Conservation (phyloP, 23 tunicate genomes). For the Halocynthia roretzi region DNA sequence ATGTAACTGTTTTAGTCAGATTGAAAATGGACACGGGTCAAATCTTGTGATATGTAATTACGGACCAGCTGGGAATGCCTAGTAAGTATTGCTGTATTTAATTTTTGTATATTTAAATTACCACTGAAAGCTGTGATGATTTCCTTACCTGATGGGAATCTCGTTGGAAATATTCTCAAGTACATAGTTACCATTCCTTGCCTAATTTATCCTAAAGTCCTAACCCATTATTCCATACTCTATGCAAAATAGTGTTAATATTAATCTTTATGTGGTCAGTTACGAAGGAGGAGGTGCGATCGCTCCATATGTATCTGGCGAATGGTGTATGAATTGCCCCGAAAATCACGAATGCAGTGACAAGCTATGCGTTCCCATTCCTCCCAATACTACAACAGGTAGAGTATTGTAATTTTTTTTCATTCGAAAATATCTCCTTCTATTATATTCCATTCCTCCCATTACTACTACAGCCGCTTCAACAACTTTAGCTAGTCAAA, state of each 20-base stretch:
- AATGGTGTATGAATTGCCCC: neutral
- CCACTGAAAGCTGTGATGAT: neutral
- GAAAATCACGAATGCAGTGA: neutral
- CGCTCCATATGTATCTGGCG: neutral
- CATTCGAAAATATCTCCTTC: too few species aligned
- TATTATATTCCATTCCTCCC: too few species aligned
- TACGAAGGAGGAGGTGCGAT: neutral
- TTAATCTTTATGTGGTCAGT: neutral
- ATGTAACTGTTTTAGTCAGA: neutral
- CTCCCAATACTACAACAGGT: neutral
- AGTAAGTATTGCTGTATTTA: neutral
- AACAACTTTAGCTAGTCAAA: neutral
- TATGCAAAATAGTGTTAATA: neutral
- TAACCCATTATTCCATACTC: too few species aligned
- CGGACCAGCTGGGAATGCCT: slow-evolving; percentile 6
- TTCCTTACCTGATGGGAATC: too few species aligned
- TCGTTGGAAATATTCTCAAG: too few species aligned
- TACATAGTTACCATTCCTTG: too few species aligned
- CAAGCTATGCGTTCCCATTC: neutral
- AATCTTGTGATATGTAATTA: neutral
- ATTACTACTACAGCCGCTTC: neutral
- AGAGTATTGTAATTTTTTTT: too few species aligned
- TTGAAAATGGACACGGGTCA: neutral
- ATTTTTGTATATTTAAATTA: neutral
- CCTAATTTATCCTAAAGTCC: too few species aligned